Percentiles rank a stretch among this genome's conserved stretches.
These are phyloP conservation scores for Crotalus tigris DNA, from an alignment of 2,113 vertebrate species.

Conservation along the genomic window DNA sequence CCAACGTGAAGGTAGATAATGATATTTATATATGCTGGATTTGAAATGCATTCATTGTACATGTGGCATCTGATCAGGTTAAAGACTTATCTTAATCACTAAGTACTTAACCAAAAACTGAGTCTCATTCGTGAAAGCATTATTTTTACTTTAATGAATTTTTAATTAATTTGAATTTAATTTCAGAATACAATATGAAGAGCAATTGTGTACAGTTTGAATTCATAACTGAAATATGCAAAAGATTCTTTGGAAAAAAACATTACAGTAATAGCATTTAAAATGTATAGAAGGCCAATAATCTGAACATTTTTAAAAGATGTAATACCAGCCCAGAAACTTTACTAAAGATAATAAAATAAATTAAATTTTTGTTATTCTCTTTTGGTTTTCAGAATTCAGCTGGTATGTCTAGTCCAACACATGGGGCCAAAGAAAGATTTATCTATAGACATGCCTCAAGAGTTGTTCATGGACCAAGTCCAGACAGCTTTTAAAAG, in stretches of 20 bases:
- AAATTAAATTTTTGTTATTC: neutral
- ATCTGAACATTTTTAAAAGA: neutral
- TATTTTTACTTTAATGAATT: neutral
- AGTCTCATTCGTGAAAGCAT: neutral
- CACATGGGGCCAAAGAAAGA: neutral
- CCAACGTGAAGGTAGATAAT: neutral
- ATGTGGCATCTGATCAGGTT: neutral
- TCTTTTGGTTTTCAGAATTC: neutral
- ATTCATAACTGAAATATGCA: neutral
- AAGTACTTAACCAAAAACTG: neutral
- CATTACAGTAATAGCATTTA: neutral
- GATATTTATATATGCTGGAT: neutral
- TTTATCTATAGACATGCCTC: conserved; percentile 6
- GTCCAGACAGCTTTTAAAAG: conserved; percentile 12
- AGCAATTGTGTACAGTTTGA: neutral
- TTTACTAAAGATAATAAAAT: neutral
- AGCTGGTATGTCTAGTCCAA: neutral
- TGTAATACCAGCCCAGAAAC: neutral
- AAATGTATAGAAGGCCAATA: neutral
- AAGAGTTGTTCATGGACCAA: neutral
- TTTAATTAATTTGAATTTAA: neutral
- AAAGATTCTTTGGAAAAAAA: neutral
- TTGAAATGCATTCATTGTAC: neutral
- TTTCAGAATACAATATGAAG: neutral
- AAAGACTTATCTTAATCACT: neutral